Conservation (phyloP, 2,888 invertebrate genomes). For the Autographa gamma region DNA sequence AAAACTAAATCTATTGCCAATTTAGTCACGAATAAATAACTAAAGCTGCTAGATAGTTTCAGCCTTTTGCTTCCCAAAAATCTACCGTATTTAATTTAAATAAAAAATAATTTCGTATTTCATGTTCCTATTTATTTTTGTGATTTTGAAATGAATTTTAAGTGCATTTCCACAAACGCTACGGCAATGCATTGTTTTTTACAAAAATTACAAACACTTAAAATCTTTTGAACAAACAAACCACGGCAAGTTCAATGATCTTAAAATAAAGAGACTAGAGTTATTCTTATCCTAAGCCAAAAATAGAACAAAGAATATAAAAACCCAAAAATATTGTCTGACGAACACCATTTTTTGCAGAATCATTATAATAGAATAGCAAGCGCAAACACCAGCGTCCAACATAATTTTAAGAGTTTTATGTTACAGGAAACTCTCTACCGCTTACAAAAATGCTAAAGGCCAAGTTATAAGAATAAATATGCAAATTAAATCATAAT, state of each 20-base stretch:
- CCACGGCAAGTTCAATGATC: background rate
- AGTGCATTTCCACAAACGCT: too few relatives aligned
- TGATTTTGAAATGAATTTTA: too few relatives aligned
- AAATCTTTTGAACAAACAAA: background rate
- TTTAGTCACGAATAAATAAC: background rate
- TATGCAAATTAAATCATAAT: slow-evolving; percentile 28
- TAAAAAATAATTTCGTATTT: too few relatives aligned
- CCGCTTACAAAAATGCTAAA: background rate
- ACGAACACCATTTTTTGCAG: background rate
- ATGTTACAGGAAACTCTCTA: background rate
- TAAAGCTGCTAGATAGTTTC: background rate
- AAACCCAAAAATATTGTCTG: background rate
- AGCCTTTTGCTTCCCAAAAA: background rate
- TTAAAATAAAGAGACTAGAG: background rate
- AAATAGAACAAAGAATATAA: background rate
- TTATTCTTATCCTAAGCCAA: background rate
- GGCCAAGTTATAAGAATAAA: background rate
- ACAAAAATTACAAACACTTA: too few relatives aligned
- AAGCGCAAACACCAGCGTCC: background rate
- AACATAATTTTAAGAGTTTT: background rate
- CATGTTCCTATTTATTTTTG: too few relatives aligned
- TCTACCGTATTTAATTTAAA: too few relatives aligned
- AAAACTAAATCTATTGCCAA: slow-evolving; percentile 1
- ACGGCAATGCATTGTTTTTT: too few relatives aligned
- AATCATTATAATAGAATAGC: background rate